Base-by-base conservation (phyloP, 2,888 invertebrate species). In the Dasypogon diadema region DNA sequence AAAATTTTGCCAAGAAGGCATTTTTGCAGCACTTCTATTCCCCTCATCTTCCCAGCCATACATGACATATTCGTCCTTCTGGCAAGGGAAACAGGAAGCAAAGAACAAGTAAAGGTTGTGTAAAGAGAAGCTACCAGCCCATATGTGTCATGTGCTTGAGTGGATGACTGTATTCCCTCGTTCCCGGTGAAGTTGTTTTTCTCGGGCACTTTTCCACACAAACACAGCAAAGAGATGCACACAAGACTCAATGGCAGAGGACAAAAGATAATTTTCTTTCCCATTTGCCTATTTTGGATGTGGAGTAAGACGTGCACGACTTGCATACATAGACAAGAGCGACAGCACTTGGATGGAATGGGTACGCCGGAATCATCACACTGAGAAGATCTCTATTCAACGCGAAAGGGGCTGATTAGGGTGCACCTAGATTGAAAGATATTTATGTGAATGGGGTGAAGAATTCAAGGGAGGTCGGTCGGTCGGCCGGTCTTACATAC, bases 391-490 rank as follows among this genome's bases (percentile, higher is more conserved):
- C 30, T 16, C 37, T 18, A 16, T 42, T 16, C 34, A 60, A 34
- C 37, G 37, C 37, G 21, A 60, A 60, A 60, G 60, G 26, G 60
- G 60, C 42, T 60, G 60, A 60, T 60, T 60, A 60, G 60, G 60
- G 60, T 60, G 60, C 37, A 60, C 18, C 60, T 60, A 60, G 37
- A 60, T 60, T 60, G 37, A 37, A 37, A 18, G 60, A 37, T 34
- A 60, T 60, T 60, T 60, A 60, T 60, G 60, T 18, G 60, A 60
- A 60, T 60, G 60, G 60, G 37, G 60, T 60, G 60, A 60, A 37
- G 60, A 60, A 60, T 60, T 60, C 60, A 60, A 16, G 60, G 60
- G 12, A 42, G 42, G 42, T 12, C n/a, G 30, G 30, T 30, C 30
- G 8, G 30, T n/a, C n/a, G n/a, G n/a, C n/a, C n/a, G n/a, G 5